These are phyloP conservation scores for Desoria tigrina DNA, from an alignment of 2,888 invertebrate species.

Conservation along the genomic window DNA sequence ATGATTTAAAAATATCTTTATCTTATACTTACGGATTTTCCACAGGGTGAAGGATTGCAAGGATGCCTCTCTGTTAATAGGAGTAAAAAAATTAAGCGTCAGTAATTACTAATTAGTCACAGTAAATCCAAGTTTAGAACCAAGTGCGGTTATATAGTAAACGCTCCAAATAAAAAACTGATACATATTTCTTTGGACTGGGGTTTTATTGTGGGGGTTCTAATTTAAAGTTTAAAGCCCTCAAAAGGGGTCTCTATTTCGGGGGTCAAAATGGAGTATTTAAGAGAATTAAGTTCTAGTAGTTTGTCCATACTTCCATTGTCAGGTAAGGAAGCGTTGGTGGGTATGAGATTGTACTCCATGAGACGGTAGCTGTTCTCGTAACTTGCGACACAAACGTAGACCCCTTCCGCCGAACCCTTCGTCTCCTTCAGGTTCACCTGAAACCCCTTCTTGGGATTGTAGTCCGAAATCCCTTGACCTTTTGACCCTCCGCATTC, in stretches of 20 bases:
- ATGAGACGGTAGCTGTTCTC: constrained; percentile 26
- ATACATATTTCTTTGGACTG: too few relatives aligned
- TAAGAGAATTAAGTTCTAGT: background rate
- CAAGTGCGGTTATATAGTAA: too few relatives aligned
- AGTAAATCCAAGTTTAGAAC: too few relatives aligned
- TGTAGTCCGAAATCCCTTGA: constrained; percentile 25
- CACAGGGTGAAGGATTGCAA: constrained; percentile 41
- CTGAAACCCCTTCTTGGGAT: constrained; percentile 36
- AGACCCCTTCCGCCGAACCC: constrained; percentile 28
- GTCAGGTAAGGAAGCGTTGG: background rate
- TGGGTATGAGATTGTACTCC: constrained; percentile 32
- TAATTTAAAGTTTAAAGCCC: too few relatives aligned
- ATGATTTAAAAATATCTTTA: background rate
- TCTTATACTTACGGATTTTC: constrained; percentile 11
- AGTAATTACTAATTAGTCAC: too few relatives aligned
- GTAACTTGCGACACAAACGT: constrained; percentile 33
- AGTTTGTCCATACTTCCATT: constrained; percentile 1
- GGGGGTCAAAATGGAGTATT: too few relatives aligned
- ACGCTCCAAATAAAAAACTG: too few relatives aligned
- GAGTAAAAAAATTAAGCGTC: too few relatives aligned
- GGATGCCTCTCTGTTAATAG: constrained; percentile 28
- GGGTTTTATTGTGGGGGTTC: too few relatives aligned
- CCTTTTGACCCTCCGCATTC: too few relatives aligned
- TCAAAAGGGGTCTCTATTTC: too few relatives aligned
- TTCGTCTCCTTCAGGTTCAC: constrained; percentile 33